phyloP scores from a whole-genome alignment of 2,113 vertebrate species.

The Sturnira hondurensis region DNA sequence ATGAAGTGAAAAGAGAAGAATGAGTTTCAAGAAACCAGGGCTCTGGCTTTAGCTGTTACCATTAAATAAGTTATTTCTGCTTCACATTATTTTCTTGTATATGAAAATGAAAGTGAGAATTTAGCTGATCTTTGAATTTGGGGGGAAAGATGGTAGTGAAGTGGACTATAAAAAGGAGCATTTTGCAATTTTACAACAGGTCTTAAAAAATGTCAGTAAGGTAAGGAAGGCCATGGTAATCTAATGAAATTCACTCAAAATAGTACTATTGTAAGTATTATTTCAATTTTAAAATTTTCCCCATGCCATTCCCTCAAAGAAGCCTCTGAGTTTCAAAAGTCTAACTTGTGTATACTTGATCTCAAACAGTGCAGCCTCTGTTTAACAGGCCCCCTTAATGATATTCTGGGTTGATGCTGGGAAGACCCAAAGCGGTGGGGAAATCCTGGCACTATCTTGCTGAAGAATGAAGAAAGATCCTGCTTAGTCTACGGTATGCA shows the following conservation, averaged over 20 bases:
- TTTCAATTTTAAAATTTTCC: constrained; percentile 65
- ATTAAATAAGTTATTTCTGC: constrained; percentile 10
- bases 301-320: constrained; percentile 53
- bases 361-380: constrained; percentile 58
- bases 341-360: neutral
- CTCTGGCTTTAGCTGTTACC: neutral
- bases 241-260: constrained; percentile 76
- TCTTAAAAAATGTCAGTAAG: constrained; percentile 43
- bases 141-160: constrained; percentile 26
- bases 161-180: neutral
- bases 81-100: neutral
- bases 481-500: neutral
- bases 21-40: neutral
- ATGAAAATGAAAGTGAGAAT: constrained; percentile 28
- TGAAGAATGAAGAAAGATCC: neutral
- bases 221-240: constrained; percentile 65
- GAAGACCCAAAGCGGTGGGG: neutral
- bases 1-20: neutral
- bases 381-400: neutral
- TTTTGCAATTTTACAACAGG: constrained; percentile 4
- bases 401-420: neutral
- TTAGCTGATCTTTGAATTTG: constrained; percentile 11
- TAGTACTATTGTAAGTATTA: constrained; percentile 67
- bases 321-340: constrained; percentile 49
- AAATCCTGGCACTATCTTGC: neutral